Conservation (phyloP, 2,113 vertebrate genomes). For the Centropus unirufus region DNA sequence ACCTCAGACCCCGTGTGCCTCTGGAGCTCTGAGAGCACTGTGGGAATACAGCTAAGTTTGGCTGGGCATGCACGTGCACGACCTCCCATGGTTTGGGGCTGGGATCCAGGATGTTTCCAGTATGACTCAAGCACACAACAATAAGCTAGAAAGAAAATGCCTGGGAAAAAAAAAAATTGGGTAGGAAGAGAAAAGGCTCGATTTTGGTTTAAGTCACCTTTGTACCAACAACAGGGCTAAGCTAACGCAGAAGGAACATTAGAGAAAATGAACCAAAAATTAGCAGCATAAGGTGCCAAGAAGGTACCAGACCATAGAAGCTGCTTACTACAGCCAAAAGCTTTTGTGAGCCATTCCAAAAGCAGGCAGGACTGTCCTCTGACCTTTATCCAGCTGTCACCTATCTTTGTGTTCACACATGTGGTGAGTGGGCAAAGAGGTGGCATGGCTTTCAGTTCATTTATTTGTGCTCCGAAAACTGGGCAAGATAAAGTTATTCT, state of each 20-base stretch:
- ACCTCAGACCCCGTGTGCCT: neutral
- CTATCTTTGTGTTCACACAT: neutral
- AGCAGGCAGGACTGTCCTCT: neutral
- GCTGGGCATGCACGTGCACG: fast-evolving
- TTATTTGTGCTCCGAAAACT: neutral
- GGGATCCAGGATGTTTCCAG: neutral
- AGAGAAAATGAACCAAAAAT: neutral
- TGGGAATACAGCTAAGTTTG: neutral
- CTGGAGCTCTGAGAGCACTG: neutral
- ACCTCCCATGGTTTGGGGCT: neutral
- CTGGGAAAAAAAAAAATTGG: neutral
- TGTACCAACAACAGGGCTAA: neutral
- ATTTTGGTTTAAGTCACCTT: neutral
- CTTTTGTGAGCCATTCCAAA: neutral
- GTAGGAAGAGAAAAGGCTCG: neutral
- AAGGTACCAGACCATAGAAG: neutral
- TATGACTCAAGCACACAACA: neutral
- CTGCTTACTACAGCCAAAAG: neutral
- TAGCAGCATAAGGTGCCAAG: neutral
- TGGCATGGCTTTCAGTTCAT: neutral
- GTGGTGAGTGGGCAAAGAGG: neutral
- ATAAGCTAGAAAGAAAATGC: neutral
- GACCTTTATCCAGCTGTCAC: neutral
- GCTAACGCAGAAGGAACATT: neutral
- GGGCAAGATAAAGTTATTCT: neutral